Evolutionary conservation across 2,797 vertebrate genomes (phyloP).

Genomic region (Emys orbicularis): DNA sequence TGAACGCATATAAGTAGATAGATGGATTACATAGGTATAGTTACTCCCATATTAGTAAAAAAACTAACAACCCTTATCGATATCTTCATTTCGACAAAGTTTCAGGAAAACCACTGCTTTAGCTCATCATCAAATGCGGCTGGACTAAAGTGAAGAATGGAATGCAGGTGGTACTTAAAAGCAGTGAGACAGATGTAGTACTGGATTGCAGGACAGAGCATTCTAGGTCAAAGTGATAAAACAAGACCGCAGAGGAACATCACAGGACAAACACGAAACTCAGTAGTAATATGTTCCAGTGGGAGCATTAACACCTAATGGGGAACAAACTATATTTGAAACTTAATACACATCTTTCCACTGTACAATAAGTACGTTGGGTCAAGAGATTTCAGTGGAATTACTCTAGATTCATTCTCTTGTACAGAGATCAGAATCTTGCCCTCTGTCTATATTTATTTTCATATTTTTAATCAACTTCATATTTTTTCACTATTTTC

Average conservation of each 20-base stretch:
- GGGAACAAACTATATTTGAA: slow-evolving; percentile 66
- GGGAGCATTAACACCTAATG: slow-evolving; percentile 67
- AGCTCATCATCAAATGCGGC: background rate
- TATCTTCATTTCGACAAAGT: background rate
- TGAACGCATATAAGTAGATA: background rate
- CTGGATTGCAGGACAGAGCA: background rate
- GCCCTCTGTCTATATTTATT: background rate
- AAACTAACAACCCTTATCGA: fast-evolving
- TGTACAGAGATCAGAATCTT: background rate
- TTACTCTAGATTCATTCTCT: background rate
- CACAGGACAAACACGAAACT: slow-evolving; percentile 41
- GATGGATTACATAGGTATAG: fast-evolving
- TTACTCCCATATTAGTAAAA: fast-evolving
- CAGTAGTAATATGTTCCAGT: slow-evolving; percentile 42
- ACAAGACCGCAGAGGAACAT: slow-evolving; percentile 16
- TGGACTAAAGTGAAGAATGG: background rate
- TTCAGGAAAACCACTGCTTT: background rate
- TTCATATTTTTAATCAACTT: background rate
- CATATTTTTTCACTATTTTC: background rate
- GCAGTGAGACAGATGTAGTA: background rate
- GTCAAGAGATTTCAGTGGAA: background rate
- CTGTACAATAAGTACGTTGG: background rate
- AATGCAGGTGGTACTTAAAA: background rate
- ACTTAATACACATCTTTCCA: slow-evolving; percentile 41
- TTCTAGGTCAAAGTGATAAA: slow-evolving; percentile 32